Percentiles rank a stretch among this genome's conserved stretches.
phyloP scores from a whole-genome alignment of 2,113 vertebrate genomes.

The Misgurnus anguillicaudatus region DNA sequence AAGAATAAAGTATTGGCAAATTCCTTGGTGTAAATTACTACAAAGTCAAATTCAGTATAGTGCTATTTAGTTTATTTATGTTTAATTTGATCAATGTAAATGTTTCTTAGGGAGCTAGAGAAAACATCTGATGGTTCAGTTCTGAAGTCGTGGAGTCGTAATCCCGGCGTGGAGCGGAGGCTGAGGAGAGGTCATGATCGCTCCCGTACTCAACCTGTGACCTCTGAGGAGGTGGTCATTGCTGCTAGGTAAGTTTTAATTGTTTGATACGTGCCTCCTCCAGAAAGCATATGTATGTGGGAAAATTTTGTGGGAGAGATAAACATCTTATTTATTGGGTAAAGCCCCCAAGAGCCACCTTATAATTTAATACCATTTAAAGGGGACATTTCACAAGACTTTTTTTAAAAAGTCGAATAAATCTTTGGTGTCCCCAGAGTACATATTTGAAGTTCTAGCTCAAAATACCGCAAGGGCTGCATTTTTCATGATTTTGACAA shows the following conservation, averaged over 20 bases:
- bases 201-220: slow-evolving; percentile 91
- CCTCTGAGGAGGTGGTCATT: slow-evolving; percentile 92
- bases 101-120: slow-evolving; percentile 88
- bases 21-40: background rate
- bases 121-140: slow-evolving; percentile 80
- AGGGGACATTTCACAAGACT: too few species aligned
- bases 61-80: background rate
- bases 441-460: too few species aligned
- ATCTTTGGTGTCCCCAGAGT: too few species aligned
- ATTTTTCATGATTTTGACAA: too few species aligned
- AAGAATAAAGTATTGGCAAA: background rate
- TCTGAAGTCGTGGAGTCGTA: slow-evolving; percentile 80
- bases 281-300: too few species aligned
- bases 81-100: background rate
- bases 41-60: background rate
- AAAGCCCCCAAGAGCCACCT: background rate
- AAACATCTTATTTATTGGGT: background rate
- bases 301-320: background rate
- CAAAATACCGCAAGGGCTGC: too few species aligned
- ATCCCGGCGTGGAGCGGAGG: slow-evolving; percentile 82
- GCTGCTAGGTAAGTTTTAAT: slow-evolving; percentile 85
- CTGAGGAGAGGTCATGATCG: slow-evolving; percentile 88
- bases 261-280: background rate
- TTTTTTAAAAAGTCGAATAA: too few species aligned
- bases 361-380: background rate